These are phyloP conservation scores for Willisornis vidua DNA, from an alignment of 2,113 vertebrate species.

Conservation along the genomic window DNA sequence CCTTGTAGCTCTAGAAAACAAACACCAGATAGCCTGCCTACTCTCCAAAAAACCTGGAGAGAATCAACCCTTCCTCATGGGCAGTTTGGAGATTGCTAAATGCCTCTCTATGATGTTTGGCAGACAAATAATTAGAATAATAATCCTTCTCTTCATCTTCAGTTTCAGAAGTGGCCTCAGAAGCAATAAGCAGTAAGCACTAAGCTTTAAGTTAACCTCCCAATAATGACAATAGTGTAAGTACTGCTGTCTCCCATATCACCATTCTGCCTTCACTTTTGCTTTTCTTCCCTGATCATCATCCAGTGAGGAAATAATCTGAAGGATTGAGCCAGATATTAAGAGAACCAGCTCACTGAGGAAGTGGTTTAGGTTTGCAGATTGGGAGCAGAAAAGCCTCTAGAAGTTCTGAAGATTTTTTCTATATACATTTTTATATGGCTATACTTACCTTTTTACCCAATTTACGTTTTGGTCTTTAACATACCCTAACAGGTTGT, in stretches of 20 bases:
- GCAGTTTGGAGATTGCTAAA: background rate
- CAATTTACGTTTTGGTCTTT: background rate
- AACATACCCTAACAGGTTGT: background rate
- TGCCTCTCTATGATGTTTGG: background rate
- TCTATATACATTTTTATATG: background rate
- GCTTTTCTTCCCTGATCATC: background rate
- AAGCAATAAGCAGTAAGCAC: background rate
- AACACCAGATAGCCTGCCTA: background rate
- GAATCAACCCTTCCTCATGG: background rate
- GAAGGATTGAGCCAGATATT: background rate
- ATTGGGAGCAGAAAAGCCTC: background rate
- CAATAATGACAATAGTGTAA: background rate
- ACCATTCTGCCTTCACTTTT: background rate
- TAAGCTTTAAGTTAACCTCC: background rate
- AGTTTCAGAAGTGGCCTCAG: background rate
- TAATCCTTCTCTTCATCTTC: background rate
- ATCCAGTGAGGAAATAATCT: background rate
- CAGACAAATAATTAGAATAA: background rate
- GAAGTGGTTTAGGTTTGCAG: background rate
- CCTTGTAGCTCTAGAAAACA: background rate
- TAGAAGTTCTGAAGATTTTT: background rate
- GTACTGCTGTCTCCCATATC: background rate
- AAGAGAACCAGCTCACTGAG: background rate
- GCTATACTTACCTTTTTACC: background rate
- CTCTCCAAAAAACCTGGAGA: background rate